phyloP scores from a whole-genome alignment of 2,888 invertebrate species.

The Flexamia atlantica region DNA sequence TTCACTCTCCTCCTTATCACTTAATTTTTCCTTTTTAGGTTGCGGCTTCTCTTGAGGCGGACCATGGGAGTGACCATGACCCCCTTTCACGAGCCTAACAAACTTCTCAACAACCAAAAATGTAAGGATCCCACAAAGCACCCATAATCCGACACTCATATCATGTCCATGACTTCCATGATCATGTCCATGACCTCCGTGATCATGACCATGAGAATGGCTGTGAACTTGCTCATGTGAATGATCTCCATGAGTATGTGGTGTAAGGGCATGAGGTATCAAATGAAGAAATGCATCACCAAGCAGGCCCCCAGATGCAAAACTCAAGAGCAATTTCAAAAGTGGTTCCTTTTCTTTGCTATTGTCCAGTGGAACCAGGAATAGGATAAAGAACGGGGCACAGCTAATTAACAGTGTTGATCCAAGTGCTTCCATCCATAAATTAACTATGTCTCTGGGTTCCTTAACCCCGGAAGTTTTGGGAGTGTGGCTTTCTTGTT shows the following conservation, averaged over 20 bases:
- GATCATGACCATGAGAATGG: slow-evolving; percentile 77
- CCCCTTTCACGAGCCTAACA: slow-evolving; percentile 91
- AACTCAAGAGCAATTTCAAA: slow-evolving; percentile 93
- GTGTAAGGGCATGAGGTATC: slow-evolving; percentile 95
- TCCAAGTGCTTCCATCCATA: slow-evolving; percentile 90
- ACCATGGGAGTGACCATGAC: slow-evolving; percentile 86
- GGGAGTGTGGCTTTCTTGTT: slow-evolving; percentile 67
- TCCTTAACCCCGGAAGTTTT: slow-evolving; percentile 64
- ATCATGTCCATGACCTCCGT: slow-evolving; percentile 74
- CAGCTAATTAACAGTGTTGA: slow-evolving; percentile 97
- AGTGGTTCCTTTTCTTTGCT: slow-evolving; percentile 90
- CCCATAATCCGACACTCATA: slow-evolving; percentile 95
- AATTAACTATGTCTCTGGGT: slow-evolving; percentile 63
- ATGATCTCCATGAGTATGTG: slow-evolving; percentile 74
- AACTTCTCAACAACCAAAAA: slow-evolving; percentile 94
- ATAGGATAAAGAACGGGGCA: slow-evolving; percentile 95
- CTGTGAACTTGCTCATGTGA: slow-evolving; percentile 77
- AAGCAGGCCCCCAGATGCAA: slow-evolving; percentile 96
- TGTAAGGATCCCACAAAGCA: slow-evolving; percentile 93
- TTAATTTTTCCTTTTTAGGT: slow-evolving; percentile 70
- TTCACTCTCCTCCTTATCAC: slow-evolving; percentile 73
- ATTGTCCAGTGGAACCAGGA: slow-evolving; percentile 95
- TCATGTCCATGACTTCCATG: slow-evolving; percentile 81
- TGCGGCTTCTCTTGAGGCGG: slow-evolving; percentile 58
- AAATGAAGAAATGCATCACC: slow-evolving; percentile 99